These are phyloP conservation scores for Pteromalus puparum DNA, from an alignment of 1,140 invertebrate genomes.

Conservation along the genomic window DNA sequence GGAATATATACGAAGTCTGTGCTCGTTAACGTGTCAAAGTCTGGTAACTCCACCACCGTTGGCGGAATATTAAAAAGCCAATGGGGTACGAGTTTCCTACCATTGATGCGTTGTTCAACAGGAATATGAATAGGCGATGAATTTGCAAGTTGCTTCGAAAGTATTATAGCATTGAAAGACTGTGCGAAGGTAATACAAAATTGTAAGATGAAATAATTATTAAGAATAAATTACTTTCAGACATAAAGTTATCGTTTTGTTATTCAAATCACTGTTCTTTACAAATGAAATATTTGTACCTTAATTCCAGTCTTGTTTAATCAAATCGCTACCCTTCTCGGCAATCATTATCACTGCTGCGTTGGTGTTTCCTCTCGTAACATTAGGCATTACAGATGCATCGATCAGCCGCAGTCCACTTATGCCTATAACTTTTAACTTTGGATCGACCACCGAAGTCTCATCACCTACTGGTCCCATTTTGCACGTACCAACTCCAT, in stretches of 20 bases:
- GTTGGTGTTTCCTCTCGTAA: too few relatives aligned
- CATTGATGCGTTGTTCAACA: conserved; percentile 60
- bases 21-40: conserved; percentile 61
- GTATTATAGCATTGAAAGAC: too few relatives aligned
- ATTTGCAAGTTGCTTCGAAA: too few relatives aligned
- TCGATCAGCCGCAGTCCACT: too few relatives aligned
- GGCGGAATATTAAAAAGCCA: conserved; percentile 65
- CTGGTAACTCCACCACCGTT: conserved; percentile 74
- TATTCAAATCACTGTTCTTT: too few relatives aligned
- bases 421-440: too few relatives aligned
- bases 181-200: not conserved
- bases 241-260: not conserved
- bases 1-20: not conserved
- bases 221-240: not conserved
- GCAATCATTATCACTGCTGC: too few relatives aligned
- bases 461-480: not conserved
- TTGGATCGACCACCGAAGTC: not conserved
- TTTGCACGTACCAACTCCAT: too few relatives aligned
- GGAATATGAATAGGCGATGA: not conserved
- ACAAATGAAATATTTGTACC: too few relatives aligned
- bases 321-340: too few relatives aligned
- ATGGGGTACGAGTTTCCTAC: conserved; percentile 72
- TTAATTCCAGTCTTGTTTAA: not conserved
- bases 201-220: too few relatives aligned
- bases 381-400: too few relatives aligned